Percentiles rank a stretch among this genome's conserved stretches.
Conservation (phyloP, 2,797 vertebrate species). For the Protosalanx chinensis region DNA sequence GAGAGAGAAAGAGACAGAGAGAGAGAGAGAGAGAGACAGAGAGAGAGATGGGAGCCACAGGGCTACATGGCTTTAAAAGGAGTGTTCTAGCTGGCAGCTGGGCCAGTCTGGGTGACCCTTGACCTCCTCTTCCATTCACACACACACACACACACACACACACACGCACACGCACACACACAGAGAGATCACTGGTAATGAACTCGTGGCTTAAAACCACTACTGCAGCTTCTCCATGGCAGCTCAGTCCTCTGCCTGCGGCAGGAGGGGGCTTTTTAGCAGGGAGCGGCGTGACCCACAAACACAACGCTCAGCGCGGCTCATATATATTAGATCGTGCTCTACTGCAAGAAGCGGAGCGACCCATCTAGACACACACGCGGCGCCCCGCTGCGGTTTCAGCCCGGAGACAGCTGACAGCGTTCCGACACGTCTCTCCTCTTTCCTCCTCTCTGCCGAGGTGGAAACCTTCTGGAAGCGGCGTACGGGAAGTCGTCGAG, state of each 20-base stretch:
- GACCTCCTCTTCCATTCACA: background rate
- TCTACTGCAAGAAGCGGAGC: background rate
- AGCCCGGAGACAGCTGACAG: slow-evolving; percentile 32
- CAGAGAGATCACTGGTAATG: background rate
- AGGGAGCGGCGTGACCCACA: background rate
- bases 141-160: too few relatives aligned
- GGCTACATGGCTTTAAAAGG: slow-evolving; percentile 24
- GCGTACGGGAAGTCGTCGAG: slow-evolving; percentile 42
- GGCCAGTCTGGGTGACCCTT: slow-evolving; percentile 4
- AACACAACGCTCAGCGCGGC: slow-evolving; percentile 6
- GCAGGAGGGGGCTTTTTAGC: background rate
- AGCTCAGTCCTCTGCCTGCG: background rate
- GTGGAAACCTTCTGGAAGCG: slow-evolving; percentile 38
- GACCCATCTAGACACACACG: slow-evolving; percentile 12
- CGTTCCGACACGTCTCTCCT: background rate
- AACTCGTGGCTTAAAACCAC: background rate
- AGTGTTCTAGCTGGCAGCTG: slow-evolving; percentile 13
- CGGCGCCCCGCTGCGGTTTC: background rate
- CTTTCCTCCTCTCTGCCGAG: slow-evolving; percentile 8
- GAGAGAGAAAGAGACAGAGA: too few relatives aligned
- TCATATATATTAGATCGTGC: slow-evolving; percentile 2
- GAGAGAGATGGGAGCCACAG: slow-evolving; percentile 11
- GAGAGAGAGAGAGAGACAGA: background rate
- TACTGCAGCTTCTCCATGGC: background rate
- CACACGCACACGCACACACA: too few relatives aligned